Evolutionary conservation across 2,797 vertebrate genomes (phyloP), one percentile per base, ranked within the genome.

Genomic region (Aulostomus chinensis): DNA sequence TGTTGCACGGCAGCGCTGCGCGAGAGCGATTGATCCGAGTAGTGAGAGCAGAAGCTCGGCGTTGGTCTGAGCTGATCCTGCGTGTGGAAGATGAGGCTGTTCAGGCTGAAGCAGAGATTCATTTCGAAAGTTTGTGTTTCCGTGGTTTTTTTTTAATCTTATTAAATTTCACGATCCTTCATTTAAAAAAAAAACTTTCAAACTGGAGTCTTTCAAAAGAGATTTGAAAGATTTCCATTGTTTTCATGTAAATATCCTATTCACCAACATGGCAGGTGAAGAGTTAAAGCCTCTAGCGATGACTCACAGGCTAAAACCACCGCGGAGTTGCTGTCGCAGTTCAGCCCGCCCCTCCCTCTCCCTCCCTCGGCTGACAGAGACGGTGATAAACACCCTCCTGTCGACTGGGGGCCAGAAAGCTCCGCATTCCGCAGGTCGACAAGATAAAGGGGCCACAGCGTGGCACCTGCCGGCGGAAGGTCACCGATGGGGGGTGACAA

Each of bases 241-340:
- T 42, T 5, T 6, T 17, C 2, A 18, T n/a, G 6, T 11, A 18
- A 17, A 7, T 11, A 28, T 2, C 20, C 4, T 25, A 11, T 5
- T 13, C 12, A 24, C 24, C 12, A 13, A 9, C 1, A 14, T 26
- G 76, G 86, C 37, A 57, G 1, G 0, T 31, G 22, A 82, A 60
- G 80, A 85, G 89, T 89, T 90, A 90, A 91, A 78, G 56, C 73
- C 76, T 72, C 62, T 45, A 80, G 76, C 73, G 88, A 90, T 92
- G 90, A 92, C 86, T 92, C 89, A 91, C 82, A 73, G 68, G 56
- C 84, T 78, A 12, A 78, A 83, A 72, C 78, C 73, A 84, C 79
- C 75, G 54, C 43, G 56, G 74, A 78, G 77, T 50, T 77, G 77
- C 78, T 87, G 83, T 88, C 85, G 86, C 86, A 88, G 82, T 86